These are phyloP conservation scores for Hylyphantes graminicola DNA, from an alignment of 1,140 invertebrate genomes.

Conservation along the genomic window DNA sequence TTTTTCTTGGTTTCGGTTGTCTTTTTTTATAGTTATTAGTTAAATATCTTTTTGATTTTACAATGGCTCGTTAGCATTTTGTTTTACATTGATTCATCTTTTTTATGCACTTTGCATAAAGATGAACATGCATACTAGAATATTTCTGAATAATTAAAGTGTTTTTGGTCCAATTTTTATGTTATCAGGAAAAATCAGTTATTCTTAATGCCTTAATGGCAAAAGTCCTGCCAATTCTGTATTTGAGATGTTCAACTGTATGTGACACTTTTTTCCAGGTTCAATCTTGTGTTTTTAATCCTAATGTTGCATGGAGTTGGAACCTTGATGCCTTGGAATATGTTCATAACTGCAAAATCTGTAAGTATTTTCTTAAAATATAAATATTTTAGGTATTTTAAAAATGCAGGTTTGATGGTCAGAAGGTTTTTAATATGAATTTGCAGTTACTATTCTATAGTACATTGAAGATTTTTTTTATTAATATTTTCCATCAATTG, in stretches of 20 bases:
- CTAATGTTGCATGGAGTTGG: constrained; percentile 96
- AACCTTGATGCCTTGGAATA: constrained; percentile 97
- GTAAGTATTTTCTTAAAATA: constrained; percentile 72
- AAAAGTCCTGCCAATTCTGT: not conserved
- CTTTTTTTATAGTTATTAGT: too few relatives aligned
- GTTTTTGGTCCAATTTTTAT: not conserved
- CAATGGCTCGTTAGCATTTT: too few relatives aligned
- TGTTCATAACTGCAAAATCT: constrained; percentile 95
- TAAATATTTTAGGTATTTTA: not conserved
- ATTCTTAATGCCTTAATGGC: too few relatives aligned
- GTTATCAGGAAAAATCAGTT: not conserved
- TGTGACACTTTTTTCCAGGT: constrained; percentile 70
- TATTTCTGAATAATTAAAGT: not conserved
- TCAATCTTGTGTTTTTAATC: constrained; percentile 87
- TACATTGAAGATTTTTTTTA: not conserved
- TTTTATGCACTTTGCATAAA: too few relatives aligned
- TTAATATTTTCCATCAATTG: too few relatives aligned
- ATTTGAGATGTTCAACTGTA: constrained; percentile 44
- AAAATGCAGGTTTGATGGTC: not conserved
- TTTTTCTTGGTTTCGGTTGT: too few relatives aligned
- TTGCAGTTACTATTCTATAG: not conserved
- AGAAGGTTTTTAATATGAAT: not conserved
- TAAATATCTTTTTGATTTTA: too few relatives aligned
- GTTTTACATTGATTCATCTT: too few relatives aligned
- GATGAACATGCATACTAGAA: not conserved